Conservation (phyloP, 2,113 vertebrate genomes). For the Oenanthe melanoleuca region DNA sequence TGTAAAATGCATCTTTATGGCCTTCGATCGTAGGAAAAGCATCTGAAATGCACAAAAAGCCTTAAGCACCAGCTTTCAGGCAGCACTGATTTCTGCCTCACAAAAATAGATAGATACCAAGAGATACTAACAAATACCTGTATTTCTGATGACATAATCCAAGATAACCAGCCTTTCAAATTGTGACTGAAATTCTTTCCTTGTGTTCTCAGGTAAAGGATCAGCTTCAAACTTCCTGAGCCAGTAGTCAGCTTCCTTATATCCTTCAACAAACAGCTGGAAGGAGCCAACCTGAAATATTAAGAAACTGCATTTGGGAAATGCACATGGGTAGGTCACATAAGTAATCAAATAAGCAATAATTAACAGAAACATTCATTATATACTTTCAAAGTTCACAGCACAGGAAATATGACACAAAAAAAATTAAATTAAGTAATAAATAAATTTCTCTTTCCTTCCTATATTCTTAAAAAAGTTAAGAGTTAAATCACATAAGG, state of each 20-base stretch:
- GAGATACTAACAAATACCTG: constrained; percentile 75
- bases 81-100: background rate
- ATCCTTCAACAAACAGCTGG: constrained; percentile 95
- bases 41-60: background rate
- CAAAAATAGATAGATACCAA: background rate
- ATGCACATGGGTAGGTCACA: background rate
- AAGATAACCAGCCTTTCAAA: constrained; percentile 95
- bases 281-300: constrained; percentile 93
- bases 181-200: constrained; percentile 94
- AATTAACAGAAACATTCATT: background rate
- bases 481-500: background rate
- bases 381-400: background rate
- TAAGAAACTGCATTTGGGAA: constrained; percentile 50
- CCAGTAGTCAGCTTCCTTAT: constrained; percentile 96
- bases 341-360: background rate
- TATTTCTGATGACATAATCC: constrained; percentile 97
- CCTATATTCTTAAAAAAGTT: background rate
- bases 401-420: background rate
- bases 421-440: background rate
- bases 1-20: background rate
- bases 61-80: background rate
- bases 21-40: background rate
- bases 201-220: constrained; percentile 94
- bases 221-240: constrained; percentile 96
- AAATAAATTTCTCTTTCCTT: background rate